These are phyloP conservation scores for Teleogryllus occipitalis DNA, from an alignment of 1,140 invertebrate genomes.

Conservation along the genomic window DNA sequence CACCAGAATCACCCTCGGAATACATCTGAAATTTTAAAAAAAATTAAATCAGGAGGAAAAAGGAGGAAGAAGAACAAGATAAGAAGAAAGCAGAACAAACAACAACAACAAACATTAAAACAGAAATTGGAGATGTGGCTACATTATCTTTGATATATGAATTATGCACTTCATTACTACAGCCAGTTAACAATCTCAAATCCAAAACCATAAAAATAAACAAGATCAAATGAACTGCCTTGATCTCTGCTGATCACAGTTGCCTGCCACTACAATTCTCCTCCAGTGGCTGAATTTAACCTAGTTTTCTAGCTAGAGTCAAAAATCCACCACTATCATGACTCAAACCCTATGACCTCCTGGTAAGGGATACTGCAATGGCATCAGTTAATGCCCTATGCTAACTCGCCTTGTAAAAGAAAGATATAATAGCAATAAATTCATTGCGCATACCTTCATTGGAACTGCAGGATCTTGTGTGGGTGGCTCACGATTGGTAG, in stretches of 20 bases:
- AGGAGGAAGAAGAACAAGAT: not conserved
- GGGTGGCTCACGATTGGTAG: not conserved
- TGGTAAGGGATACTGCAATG: too few relatives aligned
- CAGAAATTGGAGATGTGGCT: not conserved
- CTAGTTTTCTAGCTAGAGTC: too few relatives aligned
- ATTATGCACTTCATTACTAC: not conserved
- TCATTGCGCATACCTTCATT: not conserved
- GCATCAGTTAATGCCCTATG: too few relatives aligned
- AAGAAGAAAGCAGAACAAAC: not conserved
- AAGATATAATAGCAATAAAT: too few relatives aligned
- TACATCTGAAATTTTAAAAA: constrained; percentile 8
- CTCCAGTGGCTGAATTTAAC: too few relatives aligned
- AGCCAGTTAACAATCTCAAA: not conserved
- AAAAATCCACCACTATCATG: too few relatives aligned
- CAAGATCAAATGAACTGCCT: too few relatives aligned
- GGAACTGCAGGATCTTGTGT: constrained; percentile 29
- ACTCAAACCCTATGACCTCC: too few relatives aligned
- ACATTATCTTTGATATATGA: not conserved
- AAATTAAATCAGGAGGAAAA: too few relatives aligned
- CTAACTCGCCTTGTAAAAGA: too few relatives aligned
- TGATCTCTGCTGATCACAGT: too few relatives aligned
- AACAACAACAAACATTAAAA: not conserved
- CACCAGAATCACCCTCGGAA: constrained; percentile 26
- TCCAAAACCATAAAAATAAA: not conserved
- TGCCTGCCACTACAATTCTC: too few relatives aligned